A percentile compares a stretch with the other conserved stretches of the same genome.
These are phyloP conservation scores for Alethe castanea DNA, from an alignment of 2,113 vertebrate species.

Conservation along the genomic window DNA sequence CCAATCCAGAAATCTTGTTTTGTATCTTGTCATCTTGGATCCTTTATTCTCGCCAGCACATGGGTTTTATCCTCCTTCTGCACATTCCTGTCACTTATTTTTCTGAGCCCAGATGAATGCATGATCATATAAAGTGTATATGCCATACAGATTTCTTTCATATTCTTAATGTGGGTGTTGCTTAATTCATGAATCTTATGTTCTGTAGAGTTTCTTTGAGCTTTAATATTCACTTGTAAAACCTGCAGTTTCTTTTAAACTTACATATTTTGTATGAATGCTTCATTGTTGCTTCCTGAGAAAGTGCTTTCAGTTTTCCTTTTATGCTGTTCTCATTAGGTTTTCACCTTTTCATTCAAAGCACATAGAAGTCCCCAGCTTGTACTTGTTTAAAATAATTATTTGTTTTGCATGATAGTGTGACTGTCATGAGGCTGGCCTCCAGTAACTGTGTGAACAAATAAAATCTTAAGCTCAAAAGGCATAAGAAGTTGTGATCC, in stretches of 20 bases:
- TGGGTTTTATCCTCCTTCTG: not conserved
- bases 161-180: conserved; percentile 13
- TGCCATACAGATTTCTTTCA: not conserved
- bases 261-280: not conserved
- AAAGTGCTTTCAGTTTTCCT: not conserved
- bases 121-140: not conserved
- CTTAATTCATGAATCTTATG: conserved; percentile 30
- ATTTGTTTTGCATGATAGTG: not conserved
- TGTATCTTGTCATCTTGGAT: not conserved
- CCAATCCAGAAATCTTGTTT: not conserved
- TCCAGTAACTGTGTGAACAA: not conserved
- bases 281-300: not conserved
- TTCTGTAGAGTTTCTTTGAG: not conserved
- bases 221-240: conserved; percentile 23
- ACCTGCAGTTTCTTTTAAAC: conserved; percentile 19
- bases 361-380: not conserved
- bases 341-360: not conserved
- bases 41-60: not conserved
- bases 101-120: not conserved
- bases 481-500: not conserved
- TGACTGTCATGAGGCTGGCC: not conserved
- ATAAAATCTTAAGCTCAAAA: not conserved
- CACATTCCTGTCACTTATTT: not conserved
- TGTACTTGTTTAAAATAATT: not conserved
- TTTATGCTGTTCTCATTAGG: not conserved